Evolutionary conservation across 2,113 vertebrate species (phyloP), one percentile per base, ranked within the genome.

Genomic region (Turnix velox): DNA sequence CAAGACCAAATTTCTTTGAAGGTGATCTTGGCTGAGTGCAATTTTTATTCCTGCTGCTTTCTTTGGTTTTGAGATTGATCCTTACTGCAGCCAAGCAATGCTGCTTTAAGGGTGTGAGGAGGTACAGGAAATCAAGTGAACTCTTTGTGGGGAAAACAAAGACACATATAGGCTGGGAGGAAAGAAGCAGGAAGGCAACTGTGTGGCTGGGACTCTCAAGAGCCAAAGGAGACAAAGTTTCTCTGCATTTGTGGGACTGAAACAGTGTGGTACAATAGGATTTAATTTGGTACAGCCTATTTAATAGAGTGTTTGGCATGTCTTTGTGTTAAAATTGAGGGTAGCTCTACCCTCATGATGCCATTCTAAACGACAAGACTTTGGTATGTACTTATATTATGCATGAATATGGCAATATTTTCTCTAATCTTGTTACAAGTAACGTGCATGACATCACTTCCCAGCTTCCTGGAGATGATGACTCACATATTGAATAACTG

Each of bases 121-220:
- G 54, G 85, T 62, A 89, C 96, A 96, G 97, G 97, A 97, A 97
- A 94, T 79, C 67, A 68, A 81, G 87, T 67, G 66, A 87, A 84
- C 66, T 93, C 61, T 94, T 95, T 95, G 91, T 96, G 85, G 93
- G 72, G 33, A 86, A 95, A 96, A 97, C 96, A 97, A 97, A 96
- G 96, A 89, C 22, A 89, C 22, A 1, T 88, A 81, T 22, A 87
- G 59, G 46, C 77, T 79, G 73, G 66, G 93, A 95, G 92, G 85
- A 95, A 95, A 91, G 63, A 92, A 78, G 49, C 95, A 96, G 95
- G 95, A 96, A 96, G 54, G 58, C 81, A 80, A 79, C 45, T 94
- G 85, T 88, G 54, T 54, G 75, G 48, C 77, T 8, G 4, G 81
- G 80, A 92, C 76, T 61, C 72, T 92, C 77, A 63, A 63, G 20